Evolutionary conservation across 2,888 invertebrate genomes (phyloP), one percentile per base, ranked within the genome.

Genomic region (Eumerus sabulonum): DNA sequence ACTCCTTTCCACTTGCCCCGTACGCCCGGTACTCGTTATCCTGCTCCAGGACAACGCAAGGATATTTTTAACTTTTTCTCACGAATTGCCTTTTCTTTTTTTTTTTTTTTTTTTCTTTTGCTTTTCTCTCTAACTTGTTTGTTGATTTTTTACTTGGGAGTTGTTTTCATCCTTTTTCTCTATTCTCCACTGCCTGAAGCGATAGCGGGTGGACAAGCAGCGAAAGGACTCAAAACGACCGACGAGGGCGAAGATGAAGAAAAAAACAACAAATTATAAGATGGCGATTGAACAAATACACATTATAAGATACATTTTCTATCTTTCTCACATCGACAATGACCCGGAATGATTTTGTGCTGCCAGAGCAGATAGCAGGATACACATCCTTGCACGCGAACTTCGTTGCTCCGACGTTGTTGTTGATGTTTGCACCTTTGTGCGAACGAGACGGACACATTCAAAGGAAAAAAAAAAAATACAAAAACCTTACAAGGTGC

Each of bases 241-340:
- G n/a, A n/a, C n/a, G n/a, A n/a, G n/a, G n/a, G 7, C n/a, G 14
- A 19, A 35, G 18, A 42, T 38, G 35, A 47, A 47, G 2, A 11
- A 13, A 53, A 63, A 63, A 68, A 76, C 48, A 67, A 71, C 56
- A 77, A 77, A 77, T 62, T 72, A 63, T 64, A 76, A 77, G 57
- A 77, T 77, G 72, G 76, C 72, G 66, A 72, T 76, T 72, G 62
- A 67, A 67, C 62, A 51, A 50, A 47, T 66, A 76, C 76, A 74
- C 74, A 66, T 66, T 45, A 71, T 57, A 57, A 72, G 66, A 57
- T 53, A n/a, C n/a, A 62, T 77, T 77, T 67, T 67, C 62, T 72
- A 67, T 77, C 76, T 77, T 72, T 62, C 62, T 72, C 76, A 48
- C 72, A 50, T 73, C 66, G 59, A 77, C 72, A 77, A 77, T 72